Base-by-base conservation (phyloP, 2,888 invertebrate species). In the Globia sparganii region DNA sequence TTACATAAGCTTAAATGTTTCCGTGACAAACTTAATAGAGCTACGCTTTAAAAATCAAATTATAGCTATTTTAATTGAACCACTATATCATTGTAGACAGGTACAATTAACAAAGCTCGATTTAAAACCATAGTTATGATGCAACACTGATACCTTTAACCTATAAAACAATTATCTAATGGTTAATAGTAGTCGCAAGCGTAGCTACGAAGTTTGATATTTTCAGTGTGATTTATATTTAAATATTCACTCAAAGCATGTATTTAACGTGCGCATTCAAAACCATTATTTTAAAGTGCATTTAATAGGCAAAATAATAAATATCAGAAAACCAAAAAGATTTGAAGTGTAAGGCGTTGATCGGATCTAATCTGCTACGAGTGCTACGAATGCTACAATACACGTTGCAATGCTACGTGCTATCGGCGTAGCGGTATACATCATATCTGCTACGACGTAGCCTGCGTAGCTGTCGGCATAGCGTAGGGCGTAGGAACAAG, bases 1-100 rank as follows among this genome's bases (percentile, higher is more conserved):
- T 77, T 70, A 49, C 58, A 77, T 65, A 43, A 53, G 15, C 1
- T 53, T 28, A n/a, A 56, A 49, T 21, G 70, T 25, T 64, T 40
- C 64, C 64, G 64, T 34, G 70, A 70, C 31, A 13, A 25, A 70
- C 21, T 34, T 49, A 70, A 40, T 70, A 15, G 8, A 66, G 4
- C 46, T 49, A 6, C 49, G 4, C 8, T 34, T 34, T 8, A 46
- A 62, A 53, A 46, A 64, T 56, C 21, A 56, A 46, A 68, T 68
- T 64, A 64, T 9, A 37, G 15, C 6, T 0, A 76, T 31, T 68
- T 46, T 31, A 40, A 68, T 64, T 77, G 56, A 75, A n/a, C n/a
- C n/a, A 18, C 15, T n/a, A 40, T 62, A 25, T 25, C 28, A 53
- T 31, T 28, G 13, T 34, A 61, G 6, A 28, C 9, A 5, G 15